Base-by-base conservation (phyloP, 2,797 vertebrate genomes). In the Sebastiscus albofasciatus region DNA sequence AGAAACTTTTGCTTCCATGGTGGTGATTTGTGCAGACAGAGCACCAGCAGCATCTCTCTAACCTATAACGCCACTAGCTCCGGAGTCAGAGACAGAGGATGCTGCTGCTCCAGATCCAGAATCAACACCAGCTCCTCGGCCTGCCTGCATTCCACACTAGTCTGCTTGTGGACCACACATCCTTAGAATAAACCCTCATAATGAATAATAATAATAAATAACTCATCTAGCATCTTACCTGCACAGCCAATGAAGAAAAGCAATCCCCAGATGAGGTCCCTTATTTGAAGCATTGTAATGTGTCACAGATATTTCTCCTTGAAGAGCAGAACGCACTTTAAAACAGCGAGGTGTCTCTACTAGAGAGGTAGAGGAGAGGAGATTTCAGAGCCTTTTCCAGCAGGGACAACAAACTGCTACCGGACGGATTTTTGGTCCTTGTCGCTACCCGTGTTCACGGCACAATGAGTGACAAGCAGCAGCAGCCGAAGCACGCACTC, bases 391-490 rank as follows among this genome's bases (percentile, higher is more conserved):
- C 75, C 80, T 90, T 71, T 77, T 79, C 14, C 42, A 42, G 14
- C 81, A 79, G 78, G 70, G 67, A 81, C 54, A 89, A 94, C 81
- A 93, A 54, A 54, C 85, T 83, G 89, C 87, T 81, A 70, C 86
- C 80, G 85, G 87, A 85, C 78, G 74, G 84, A 65, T 60, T 86
- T 89, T 89, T 89, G 93, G 84, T 94, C 89, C 93, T 94, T 93
- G 95, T 96, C 92, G 95, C 95, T 94, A 84, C 95, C 87, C 91
- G 95, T 95, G 96, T 95, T 93, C 95, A 94, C 95, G 89, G 95
- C 96, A 96, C 95, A 96, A 96, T 97, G 97, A 98, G 95, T 97
- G 97, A 98, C 97, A 97, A 92, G 96, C 90, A 93, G 89, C 84
- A 89, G 89, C 85, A 88, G 85, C 97, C 96, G 96, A 86, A 97